Base-by-base conservation (phyloP, 2,888 invertebrate genomes). In the Chironomus riparius region DNA sequence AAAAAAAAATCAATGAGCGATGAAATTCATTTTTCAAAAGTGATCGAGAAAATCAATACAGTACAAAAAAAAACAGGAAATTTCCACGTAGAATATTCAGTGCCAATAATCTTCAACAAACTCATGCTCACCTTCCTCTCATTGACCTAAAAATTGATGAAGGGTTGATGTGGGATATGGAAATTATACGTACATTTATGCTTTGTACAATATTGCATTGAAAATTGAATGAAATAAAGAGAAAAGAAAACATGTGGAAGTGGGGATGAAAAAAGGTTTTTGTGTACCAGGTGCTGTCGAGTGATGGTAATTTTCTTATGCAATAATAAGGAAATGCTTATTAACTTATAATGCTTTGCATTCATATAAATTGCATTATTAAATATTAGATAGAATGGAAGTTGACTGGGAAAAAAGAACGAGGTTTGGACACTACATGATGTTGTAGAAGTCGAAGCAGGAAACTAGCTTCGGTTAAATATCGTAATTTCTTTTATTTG, bases 1-100 rank as follows among this genome's bases (percentile, higher is more conserved):
- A 38, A 38, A 38, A 38, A 38, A 65, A 68, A 74, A 74, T 74
- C 74, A 74, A 74, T 74, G 74, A 74, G 68, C 74, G 48, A 18
- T 74, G 47, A 74, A 74, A 68, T 48, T 74, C 47, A 47, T 74
- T 65, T 56, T 15, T 68, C n/a, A 74, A 22, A 22, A 22, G 24
- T 68, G 72, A 74, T 68, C 65, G 13, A 65, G 12, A 47, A 74
- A 74, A 74, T 68, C 65, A 24, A 74, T 74, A 65, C 13, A 24
- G 12, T 56, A 4, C 18, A 38, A 38, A 38, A 38, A 38, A 38
- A 10, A 38, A n/a, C n/a, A n/a, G 38, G 38, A 38, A 38, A 38
- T 38, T 38, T 38, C 38, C 38, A 38, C 38, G 38, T 24, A 22
- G 12, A 65, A 22, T 21, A 24, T 65, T 22, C 22, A 22, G 65